Base-by-base conservation (phyloP, 2,888 invertebrate species). In the Gnatocerus cornutus region DNA sequence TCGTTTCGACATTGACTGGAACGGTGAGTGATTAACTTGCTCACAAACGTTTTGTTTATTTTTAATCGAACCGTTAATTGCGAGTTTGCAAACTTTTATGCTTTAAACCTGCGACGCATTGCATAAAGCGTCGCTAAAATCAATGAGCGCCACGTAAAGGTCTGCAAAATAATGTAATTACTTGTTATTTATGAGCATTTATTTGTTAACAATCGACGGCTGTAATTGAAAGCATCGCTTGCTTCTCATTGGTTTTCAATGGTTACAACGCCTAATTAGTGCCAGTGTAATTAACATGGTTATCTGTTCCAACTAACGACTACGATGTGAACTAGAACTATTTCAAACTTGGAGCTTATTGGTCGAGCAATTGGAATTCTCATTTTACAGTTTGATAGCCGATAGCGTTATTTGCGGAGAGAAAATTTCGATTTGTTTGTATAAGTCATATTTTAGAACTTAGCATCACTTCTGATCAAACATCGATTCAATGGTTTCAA, bases 141-240 rank as follows among this genome's bases (percentile, higher is more conserved):
- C 45, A 30, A 59, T 59, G 50, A 7, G 27, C 27, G 27, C 14
- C 33, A 62, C 12, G 43, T 53, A n/a, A 13, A 27, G n/a, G n/a
- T 21, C 48, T 27, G 33, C 29, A 27, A 43, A 39, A 56, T 65
- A 56, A 48, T 55, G 30, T 56, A 65, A 65, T 65, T 65, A 65
- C 46, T 46, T 41, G 56, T 56, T 65, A 65, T 65, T 65, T 65
- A 65, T 56, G 56, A 46, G 65, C 56, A 65, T 65, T 65, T 65
- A 65, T 65, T 55, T 55, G 64, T 64, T 64, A 64, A 55, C 64
- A 64, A 55, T 64, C 64, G 56, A 65, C 41, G 63, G 63, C 30
- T 30, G 62, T 68, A 68, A 68, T 68, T 68, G 68, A 63, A 68
- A 68, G 63, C 68, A 50, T 63, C 63, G 63, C 46, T 68, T 33